These are phyloP conservation scores for Oceanites oceanicus DNA, from an alignment of 2,113 vertebrate genomes.

Conservation along the genomic window DNA sequence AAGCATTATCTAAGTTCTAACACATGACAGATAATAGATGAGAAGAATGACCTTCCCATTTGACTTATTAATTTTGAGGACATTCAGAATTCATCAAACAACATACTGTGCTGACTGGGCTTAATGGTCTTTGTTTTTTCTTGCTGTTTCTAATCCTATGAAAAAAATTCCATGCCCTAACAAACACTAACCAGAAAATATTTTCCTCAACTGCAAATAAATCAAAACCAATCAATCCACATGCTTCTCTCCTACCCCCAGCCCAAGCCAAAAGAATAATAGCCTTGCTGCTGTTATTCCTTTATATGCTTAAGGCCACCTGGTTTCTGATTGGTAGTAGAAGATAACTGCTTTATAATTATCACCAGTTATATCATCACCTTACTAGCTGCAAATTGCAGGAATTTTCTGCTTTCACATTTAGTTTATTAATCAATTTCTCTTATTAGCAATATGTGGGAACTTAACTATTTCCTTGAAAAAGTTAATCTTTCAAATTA, in stretches of 20 bases:
- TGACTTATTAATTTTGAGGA: background rate
- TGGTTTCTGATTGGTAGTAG: background rate
- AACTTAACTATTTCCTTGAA: background rate
- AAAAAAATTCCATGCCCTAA: background rate
- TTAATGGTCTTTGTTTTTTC: background rate
- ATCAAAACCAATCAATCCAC: background rate
- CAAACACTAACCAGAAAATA: background rate
- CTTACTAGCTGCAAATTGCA: background rate
- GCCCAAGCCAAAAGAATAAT: background rate
- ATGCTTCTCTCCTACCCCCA: background rate
- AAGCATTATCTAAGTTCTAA: background rate
- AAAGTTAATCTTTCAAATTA: background rate
- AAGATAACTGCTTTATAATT: background rate
- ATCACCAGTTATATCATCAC: conserved; percentile 7
- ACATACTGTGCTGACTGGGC: background rate
- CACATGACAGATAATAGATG: background rate
- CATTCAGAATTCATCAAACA: background rate
- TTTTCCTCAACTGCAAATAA: background rate
- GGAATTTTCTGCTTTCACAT: background rate
- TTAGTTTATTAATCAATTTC: background rate
- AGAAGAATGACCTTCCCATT: background rate
- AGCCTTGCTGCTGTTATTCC: background rate
- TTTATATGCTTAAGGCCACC: background rate
- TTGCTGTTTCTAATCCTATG: background rate
- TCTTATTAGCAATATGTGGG: background rate